These are phyloP conservation scores for Halcyon smyrnensis DNA, from an alignment of 2,797 vertebrate species.

Conservation along the genomic window DNA sequence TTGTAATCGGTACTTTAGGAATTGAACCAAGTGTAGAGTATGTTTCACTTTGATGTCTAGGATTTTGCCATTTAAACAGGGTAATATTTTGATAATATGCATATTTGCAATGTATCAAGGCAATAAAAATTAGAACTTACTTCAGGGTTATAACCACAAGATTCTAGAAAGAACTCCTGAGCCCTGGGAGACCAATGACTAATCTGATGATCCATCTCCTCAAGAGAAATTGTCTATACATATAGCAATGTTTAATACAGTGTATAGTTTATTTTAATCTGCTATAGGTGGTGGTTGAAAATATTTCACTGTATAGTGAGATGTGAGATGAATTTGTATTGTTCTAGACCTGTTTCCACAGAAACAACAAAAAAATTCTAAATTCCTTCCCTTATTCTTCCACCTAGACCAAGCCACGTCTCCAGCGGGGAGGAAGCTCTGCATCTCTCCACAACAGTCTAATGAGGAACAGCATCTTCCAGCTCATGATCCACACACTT, in stretches of 20 bases:
- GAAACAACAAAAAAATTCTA: not conserved
- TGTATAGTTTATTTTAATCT: not conserved
- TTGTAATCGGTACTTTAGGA: not conserved
- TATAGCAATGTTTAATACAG: not conserved
- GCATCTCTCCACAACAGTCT: constrained; percentile 95
- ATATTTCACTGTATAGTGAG: not conserved
- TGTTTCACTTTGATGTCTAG: not conserved
- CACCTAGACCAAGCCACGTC: constrained; percentile 89
- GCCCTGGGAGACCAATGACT: not conserved
- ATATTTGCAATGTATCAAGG: not conserved
- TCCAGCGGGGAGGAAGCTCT: constrained; percentile 94
- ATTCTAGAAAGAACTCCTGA: not conserved
- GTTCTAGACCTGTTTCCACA: not conserved
- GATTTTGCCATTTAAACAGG: not conserved
- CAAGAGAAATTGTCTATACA: not conserved
- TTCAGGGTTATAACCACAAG: not conserved
- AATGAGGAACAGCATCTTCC: constrained; percentile 99
- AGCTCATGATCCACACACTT: constrained; percentile 98
- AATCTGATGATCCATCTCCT: not conserved
- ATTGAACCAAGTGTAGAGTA: not conserved
- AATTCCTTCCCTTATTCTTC: constrained; percentile 39
- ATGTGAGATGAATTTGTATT: not conserved
- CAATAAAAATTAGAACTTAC: not conserved
- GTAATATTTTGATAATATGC: not conserved
- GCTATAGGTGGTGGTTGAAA: not conserved